Conservation (phyloP, 2,797 vertebrate genomes). For the Hypotaenidia okinawae region DNA sequence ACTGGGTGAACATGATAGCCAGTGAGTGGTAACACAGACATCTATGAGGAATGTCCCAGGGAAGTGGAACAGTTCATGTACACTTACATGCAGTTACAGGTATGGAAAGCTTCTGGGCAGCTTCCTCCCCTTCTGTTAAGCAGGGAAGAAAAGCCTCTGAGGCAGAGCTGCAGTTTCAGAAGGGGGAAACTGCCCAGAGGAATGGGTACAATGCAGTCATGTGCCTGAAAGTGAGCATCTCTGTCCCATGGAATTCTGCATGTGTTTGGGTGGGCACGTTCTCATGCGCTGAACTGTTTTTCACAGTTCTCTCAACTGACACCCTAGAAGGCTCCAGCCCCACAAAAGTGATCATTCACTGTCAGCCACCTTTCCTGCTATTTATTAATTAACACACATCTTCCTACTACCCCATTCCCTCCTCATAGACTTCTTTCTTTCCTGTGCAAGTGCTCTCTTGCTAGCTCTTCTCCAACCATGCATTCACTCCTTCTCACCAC, state of each 20-base stretch:
- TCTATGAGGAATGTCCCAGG: accelerated
- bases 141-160: neutral
- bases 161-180: neutral
- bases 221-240: neutral
- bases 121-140: neutral
- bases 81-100: neutral
- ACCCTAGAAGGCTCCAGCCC: neutral
- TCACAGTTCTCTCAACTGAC: neutral
- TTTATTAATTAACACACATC: neutral
- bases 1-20: neutral
- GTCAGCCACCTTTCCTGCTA: neutral
- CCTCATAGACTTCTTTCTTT: neutral
- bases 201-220: accelerated
- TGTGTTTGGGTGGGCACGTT: neutral
- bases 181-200: neutral
- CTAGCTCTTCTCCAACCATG: neutral
- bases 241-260: neutral
- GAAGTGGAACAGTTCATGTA: neutral
- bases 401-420: neutral
- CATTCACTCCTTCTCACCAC: neutral
- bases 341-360: neutral
- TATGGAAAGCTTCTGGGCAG: neutral
- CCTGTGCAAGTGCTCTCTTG: neutral
- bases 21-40: neutral
- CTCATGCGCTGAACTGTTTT: neutral